phyloP scores from a whole-genome alignment of 2,888 invertebrate genomes.

The Torymus tubicola region DNA sequence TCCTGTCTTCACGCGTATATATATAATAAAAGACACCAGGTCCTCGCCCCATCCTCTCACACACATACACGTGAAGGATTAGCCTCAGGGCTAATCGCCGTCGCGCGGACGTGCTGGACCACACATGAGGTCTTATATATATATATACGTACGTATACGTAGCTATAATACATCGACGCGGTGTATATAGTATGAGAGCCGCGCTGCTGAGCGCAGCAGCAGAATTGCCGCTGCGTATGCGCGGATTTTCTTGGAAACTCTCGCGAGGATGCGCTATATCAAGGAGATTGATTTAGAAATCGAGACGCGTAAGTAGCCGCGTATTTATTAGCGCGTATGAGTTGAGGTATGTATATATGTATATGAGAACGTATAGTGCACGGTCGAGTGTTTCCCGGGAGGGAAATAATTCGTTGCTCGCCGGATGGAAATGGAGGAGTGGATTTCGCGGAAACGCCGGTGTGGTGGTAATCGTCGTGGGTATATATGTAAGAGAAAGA shows the following conservation, averaged over 20 bases:
- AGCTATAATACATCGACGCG: too few relatives aligned
- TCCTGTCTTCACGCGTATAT: too few relatives aligned
- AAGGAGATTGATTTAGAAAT: not conserved
- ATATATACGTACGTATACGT: too few relatives aligned
- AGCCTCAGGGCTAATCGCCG: slow-evolving; percentile 72
- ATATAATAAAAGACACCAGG: too few relatives aligned
- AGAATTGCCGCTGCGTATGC: slow-evolving; percentile 33
- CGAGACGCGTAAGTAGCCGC: not conserved
- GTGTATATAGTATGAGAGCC: slow-evolving; percentile 59
- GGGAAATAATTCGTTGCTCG: too few relatives aligned
- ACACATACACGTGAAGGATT: not conserved
- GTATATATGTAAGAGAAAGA: too few relatives aligned
- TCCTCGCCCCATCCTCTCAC: not conserved
- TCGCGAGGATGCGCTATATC: slow-evolving; percentile 10
- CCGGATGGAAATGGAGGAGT: too few relatives aligned
- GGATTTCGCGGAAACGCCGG: too few relatives aligned
- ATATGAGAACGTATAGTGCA: too few relatives aligned
- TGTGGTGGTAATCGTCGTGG: too few relatives aligned
- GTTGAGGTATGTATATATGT: not conserved
- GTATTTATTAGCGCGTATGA: slow-evolving; percentile 7
- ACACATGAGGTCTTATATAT: slow-evolving; percentile 58
- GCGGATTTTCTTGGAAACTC: slow-evolving; percentile 18
- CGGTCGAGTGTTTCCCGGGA: too few relatives aligned
- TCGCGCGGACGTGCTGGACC: slow-evolving; percentile 71
- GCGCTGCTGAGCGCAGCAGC: too few relatives aligned